Evolutionary conservation across 1,140 invertebrate species (phyloP), one percentile per base, ranked within the genome.

Genomic region (Drosophila suzukii): DNA sequence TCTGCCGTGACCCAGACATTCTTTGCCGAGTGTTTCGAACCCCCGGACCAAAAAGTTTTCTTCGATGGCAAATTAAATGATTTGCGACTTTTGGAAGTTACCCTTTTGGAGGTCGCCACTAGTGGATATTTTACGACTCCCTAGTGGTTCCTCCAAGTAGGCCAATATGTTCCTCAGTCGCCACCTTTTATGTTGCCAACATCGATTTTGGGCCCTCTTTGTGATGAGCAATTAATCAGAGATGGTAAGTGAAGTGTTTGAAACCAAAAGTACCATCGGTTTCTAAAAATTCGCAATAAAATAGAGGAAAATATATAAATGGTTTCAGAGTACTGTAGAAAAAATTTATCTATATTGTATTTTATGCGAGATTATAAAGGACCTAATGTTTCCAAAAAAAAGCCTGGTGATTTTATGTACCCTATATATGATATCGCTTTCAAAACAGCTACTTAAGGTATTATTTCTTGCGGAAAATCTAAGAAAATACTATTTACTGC

Each of bases 21-120:
- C 44, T 58, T 58, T 39, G 36, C 38, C 10, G 17, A 13, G 17
- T 30, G 12, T 34, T 38, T 24, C 13, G 3, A 39, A 3, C 13
- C 12, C 44, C 20, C 20, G 6, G 38, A 4, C 32, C 34, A 8
- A 10, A 43, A 71, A 36, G 13, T 49, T 32, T 71, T 58, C 36
- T 30, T 49, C 32, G 43, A 68, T 61, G 51, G 39, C 32, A 77
- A 77, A 85, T 81, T 67, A 73, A 85, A 85, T 88, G 78, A 85
- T 86, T 86, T 81, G 74, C 58, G 63, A 67, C 63, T 67, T 51
- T 10, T 30, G 51, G 36, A 60, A 79, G 51, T 86, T 75, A 15
- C 34, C 27, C 32, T 59, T 32, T 59, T 43, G 30, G 60, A 50
- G 61, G 72, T 65, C 53, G 30, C 36, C 55, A 60, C 43, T 59